These are phyloP conservation scores for Caenorhabditis japonica DNA, from an alignment of 2,888 invertebrate species.

Conservation along the genomic window DNA sequence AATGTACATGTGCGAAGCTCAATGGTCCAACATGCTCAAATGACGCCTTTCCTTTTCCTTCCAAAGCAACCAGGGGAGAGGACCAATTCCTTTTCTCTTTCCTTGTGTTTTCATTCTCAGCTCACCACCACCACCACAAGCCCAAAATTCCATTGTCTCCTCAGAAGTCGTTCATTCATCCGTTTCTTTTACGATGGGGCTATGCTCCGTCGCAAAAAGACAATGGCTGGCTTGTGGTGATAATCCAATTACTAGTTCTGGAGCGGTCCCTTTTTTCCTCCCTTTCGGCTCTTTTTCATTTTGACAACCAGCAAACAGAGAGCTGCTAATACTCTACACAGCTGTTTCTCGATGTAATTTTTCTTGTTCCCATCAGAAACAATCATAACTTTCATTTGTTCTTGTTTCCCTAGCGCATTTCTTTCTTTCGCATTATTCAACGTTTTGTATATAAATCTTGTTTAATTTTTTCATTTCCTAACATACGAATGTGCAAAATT, in stretches of 20 bases:
- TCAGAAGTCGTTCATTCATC: no score
- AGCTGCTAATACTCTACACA: conserved; percentile 26
- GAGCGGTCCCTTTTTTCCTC: conserved; percentile 2
- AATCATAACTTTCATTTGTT: no score
- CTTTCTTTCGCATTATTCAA: no score
- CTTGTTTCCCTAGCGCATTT: no score
- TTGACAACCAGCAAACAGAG: not conserved
- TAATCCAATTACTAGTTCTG: conserved; percentile 40
- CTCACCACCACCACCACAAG: not conserved
- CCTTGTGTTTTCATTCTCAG: not conserved
- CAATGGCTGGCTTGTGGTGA: conserved; percentile 22
- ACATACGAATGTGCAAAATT: no score
- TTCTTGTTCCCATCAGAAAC: not conserved
- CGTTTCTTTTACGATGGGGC: conserved; percentile 12
- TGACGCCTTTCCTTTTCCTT: no score
- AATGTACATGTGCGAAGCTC: no score
- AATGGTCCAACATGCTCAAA: no score
- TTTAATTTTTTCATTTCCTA: no score
- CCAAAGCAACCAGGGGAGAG: not conserved
- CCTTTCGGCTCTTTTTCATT: not conserved
- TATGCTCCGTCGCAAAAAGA: not conserved
- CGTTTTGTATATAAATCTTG: no score
- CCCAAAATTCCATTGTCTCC: not conserved
- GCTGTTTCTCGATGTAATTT: not conserved
- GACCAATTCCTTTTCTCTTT: not conserved